These are phyloP conservation scores for Phengaris arion DNA, from an alignment of 2,888 invertebrate genomes.

Conservation along the genomic window DNA sequence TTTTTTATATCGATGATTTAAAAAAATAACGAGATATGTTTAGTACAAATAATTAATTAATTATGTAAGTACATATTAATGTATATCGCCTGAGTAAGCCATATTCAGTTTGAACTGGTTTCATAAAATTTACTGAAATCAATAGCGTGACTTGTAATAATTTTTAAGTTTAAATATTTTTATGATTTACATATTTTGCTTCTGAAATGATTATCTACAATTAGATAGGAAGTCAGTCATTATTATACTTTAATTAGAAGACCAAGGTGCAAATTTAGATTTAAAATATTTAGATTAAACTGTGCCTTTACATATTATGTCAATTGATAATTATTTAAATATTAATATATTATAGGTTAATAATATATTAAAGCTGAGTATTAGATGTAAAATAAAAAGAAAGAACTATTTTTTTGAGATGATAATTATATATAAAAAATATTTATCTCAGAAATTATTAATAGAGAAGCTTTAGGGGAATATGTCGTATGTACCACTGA, in stretches of 20 bases:
- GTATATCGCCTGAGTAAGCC: too few relatives aligned
- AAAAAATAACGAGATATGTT: too few relatives aligned
- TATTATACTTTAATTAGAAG: conserved; percentile 12
- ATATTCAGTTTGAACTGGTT: too few relatives aligned
- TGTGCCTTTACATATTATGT: conserved; percentile 3
- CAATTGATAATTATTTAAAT: conserved; percentile 19
- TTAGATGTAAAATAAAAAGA: neutral
- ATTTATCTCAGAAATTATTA: too few relatives aligned
- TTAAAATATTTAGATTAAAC: conserved; percentile 7
- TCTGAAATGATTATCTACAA: neutral
- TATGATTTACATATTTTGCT: too few relatives aligned
- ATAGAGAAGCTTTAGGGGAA: too few relatives aligned
- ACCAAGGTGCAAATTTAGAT: conserved; percentile 16
- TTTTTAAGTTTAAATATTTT: too few relatives aligned
- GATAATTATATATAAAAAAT: too few relatives aligned
- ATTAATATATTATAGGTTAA: neutral
- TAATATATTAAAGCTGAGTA: neutral
- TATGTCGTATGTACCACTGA: too few relatives aligned
- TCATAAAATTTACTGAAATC: too few relatives aligned
- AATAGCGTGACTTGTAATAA: neutral
- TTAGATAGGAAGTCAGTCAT: conserved; percentile 16
- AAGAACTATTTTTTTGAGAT: neutral
- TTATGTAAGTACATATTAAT: too few relatives aligned
- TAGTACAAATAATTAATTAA: neutral
- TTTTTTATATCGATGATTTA: too few relatives aligned